phyloP scores from a whole-genome alignment of 2,113 vertebrate species.

The Felis catus region F.catus_Fca126_mat1.0 CM031416.1:11085001-11085500 shows the following conservation, averaged over 20 bases:
- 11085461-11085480: not conserved
- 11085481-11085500: not conserved
- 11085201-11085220: not conserved
- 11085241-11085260: not conserved
- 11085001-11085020: constrained; percentile 34
- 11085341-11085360: not conserved
- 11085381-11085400: not conserved
- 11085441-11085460: constrained; percentile 15
- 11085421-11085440: not conserved
- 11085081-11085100: not conserved
- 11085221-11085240: not conserved
- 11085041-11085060: constrained; percentile 8
- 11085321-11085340: not conserved
- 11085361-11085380: not conserved
- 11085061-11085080: not conserved
- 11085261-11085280: not conserved
- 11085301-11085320: not conserved
- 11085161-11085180: not conserved
- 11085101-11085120: not conserved
- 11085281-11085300: not conserved
- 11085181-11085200: not conserved
- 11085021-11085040: constrained; percentile 44
- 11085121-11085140: not conserved
- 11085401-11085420: not conserved
- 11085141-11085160: not conserved